Evolutionary conservation across 37 sponge, comb jelly and placozoan species (phyloP).

Genomic region (Halichondria panicea): DNA sequence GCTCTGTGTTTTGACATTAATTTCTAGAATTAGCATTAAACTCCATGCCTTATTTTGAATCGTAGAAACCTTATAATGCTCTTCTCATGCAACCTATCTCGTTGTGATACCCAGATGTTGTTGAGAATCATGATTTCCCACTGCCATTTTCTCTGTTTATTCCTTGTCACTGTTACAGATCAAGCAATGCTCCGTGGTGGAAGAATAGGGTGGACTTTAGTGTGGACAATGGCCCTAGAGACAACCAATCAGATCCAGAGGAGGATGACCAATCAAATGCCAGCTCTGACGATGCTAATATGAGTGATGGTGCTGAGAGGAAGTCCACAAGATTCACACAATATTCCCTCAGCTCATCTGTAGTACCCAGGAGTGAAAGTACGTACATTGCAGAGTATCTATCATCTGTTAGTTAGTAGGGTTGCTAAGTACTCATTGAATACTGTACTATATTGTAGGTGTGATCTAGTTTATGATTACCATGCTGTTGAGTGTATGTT

Average conservation of each 20-base stretch:
- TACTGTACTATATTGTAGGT: background rate
- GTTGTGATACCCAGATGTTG: too few relatives aligned
- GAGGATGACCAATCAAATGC: background rate
- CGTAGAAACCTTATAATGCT: too few relatives aligned
- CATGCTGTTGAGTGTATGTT: background rate
- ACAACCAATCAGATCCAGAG: background rate
- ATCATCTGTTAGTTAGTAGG: background rate
- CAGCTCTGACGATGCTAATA: background rate
- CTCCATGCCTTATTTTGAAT: too few relatives aligned
- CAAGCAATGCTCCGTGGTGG: constrained; percentile 12
- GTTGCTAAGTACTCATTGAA: background rate
- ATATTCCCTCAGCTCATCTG: constrained; percentile 89
- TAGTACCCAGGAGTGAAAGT: constrained; percentile 90
- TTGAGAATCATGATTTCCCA: constrained; percentile 8
- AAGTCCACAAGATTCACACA: constrained; percentile 74
- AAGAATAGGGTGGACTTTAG: constrained; percentile 19
- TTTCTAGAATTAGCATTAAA: too few relatives aligned
- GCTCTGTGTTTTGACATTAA: background rate
- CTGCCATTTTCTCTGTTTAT: background rate
- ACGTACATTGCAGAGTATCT: background rate
- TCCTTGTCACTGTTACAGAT: background rate
- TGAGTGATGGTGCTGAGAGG: background rate
- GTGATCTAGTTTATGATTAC: background rate
- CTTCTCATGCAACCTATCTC: background rate
- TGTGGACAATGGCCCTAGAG: background rate